Evolutionary conservation across 1,140 invertebrate genomes (phyloP).

Genomic region (Nasonia vitripennis): DNA sequence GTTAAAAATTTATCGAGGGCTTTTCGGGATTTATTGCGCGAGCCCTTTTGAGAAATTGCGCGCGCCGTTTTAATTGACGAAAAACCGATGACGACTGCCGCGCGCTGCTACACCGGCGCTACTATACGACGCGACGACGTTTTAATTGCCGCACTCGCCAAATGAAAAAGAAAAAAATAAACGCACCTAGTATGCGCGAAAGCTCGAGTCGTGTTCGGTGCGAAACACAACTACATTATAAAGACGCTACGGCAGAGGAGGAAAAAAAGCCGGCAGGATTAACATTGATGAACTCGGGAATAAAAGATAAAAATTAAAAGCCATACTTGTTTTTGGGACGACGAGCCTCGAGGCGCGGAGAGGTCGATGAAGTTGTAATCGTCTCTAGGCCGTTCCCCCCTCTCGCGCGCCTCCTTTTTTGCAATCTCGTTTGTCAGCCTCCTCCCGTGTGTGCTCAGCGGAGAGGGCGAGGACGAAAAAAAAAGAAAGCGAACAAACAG

Average conservation of each 20-base stretch:
- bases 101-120: not conserved
- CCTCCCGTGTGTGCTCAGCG: not conserved
- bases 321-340: constrained; percentile 8
- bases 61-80: not conserved
- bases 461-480: constrained; percentile 4
- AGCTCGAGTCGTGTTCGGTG: not conserved
- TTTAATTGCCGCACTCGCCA: not conserved
- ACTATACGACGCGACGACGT: too few species aligned
- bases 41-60: not conserved
- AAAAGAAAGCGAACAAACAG: constrained; percentile 7
- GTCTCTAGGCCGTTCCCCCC: constrained; percentile 39
- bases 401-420: constrained; percentile 48
- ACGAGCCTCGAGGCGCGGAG: not conserved
- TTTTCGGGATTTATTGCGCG: not conserved
- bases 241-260: not conserved
- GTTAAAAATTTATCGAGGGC: not conserved
- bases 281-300: constrained; percentile 50
- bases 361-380: constrained; percentile 47
- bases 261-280: constrained; percentile 14
- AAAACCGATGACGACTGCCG: not conserved
- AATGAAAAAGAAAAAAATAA: not conserved
- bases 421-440: constrained; percentile 47
- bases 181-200: not conserved
- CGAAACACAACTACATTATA: not conserved
- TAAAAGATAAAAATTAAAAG: constrained; percentile 47